Percentiles rank a stretch among this genome's conserved stretches.
These are phyloP conservation scores for Eilema sororculum DNA, from an alignment of 2,888 invertebrate genomes.

Conservation along the genomic window DNA sequence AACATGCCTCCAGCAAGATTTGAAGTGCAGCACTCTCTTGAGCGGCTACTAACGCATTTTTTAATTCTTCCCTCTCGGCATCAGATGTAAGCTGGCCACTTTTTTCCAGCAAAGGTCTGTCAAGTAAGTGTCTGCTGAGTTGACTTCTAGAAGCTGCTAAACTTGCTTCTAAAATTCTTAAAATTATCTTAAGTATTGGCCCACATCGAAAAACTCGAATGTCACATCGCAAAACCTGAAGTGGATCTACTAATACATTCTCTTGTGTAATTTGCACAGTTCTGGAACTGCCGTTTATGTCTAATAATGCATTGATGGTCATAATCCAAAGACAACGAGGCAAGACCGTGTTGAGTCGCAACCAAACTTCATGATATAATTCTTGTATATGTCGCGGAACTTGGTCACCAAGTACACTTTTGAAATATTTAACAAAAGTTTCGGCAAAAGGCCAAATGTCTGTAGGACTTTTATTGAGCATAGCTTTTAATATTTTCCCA, in stretches of 20 bases:
- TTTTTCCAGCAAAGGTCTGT: slow-evolving; percentile 92
- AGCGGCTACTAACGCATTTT: slow-evolving; percentile 95
- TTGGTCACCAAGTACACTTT: slow-evolving; percentile 90
- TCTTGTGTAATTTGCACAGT: slow-evolving; percentile 90
- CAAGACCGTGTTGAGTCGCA: slow-evolving; percentile 95
- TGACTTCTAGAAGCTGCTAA: slow-evolving; percentile 97
- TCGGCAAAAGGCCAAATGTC: slow-evolving; percentile 95
- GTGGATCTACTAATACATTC: slow-evolving; percentile 90
- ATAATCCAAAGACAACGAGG: slow-evolving; percentile 96
- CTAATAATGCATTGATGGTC: slow-evolving; percentile 94
- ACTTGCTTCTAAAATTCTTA: slow-evolving; percentile 95
- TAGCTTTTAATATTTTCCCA: slow-evolving; percentile 91
- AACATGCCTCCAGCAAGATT: slow-evolving; percentile 96
- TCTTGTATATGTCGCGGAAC: slow-evolving; percentile 96
- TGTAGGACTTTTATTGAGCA: slow-evolving; percentile 93
- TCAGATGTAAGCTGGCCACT: slow-evolving; percentile 92
- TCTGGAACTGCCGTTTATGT: slow-evolving; percentile 86
- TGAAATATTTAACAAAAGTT: slow-evolving; percentile 92
- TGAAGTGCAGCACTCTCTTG: slow-evolving; percentile 98
- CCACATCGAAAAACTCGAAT: slow-evolving; percentile 96
- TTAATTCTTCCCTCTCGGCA: slow-evolving; percentile 95
- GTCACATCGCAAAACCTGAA: slow-evolving; percentile 95
- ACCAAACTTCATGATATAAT: slow-evolving; percentile 95
- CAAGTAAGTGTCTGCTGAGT: slow-evolving; percentile 93
- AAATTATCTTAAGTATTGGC: slow-evolving; percentile 94